phyloP scores from a whole-genome alignment of 2,797 vertebrate genomes.

The Loriculus beryllinus region DNA sequence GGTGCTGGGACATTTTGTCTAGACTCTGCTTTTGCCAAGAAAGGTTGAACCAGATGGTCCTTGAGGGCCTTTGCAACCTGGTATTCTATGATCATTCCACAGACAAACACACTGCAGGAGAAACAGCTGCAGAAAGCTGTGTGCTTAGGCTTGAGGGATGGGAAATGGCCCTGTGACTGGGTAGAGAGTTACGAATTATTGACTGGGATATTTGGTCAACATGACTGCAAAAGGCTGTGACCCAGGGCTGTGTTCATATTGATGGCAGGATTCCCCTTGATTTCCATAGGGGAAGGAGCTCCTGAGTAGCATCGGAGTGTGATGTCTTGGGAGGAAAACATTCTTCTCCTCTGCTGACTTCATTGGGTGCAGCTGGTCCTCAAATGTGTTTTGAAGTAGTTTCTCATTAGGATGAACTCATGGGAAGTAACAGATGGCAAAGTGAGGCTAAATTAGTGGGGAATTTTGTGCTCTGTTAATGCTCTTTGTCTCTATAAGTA shows the following conservation, averaged over 20 bases:
- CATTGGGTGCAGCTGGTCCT: constrained; percentile 17
- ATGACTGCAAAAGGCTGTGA: not conserved
- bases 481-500: not conserved
- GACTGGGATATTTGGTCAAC: not conserved
- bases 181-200: not conserved
- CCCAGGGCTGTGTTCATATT: not conserved
- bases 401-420: constrained; percentile 46
- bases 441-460: constrained; percentile 26
- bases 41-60: not conserved
- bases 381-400: constrained; percentile 31
- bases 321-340: not conserved
- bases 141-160: not conserved
- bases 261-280: not conserved
- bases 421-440: constrained; percentile 48
- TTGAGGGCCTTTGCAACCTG: not conserved
- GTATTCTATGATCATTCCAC: not conserved
- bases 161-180: not conserved
- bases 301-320: not conserved
- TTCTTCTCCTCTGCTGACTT: not conserved
- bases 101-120: not conserved
- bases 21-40: not conserved
- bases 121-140: constrained; percentile 28
- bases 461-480: constrained; percentile 3
- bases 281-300: not conserved
- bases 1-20: not conserved